These are phyloP conservation scores for Sialia sialis DNA, from an alignment of 2,113 vertebrate species.

Conservation along the genomic window DNA sequence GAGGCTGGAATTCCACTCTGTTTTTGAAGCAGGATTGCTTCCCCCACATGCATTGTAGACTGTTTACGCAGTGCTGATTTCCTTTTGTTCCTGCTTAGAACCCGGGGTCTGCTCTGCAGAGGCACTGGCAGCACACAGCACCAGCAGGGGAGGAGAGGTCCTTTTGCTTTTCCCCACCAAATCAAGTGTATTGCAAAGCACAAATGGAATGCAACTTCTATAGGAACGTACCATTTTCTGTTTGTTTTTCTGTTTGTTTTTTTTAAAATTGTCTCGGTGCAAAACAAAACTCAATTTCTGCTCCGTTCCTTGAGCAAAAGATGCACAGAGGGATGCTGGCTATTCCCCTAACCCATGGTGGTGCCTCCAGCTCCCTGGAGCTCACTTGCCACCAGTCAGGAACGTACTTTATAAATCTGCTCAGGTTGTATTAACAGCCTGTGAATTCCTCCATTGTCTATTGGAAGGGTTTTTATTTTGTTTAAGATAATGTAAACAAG, in stretches of 20 bases:
- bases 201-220: background rate
- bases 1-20: slow-evolving; percentile 40
- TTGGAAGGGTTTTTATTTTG: slow-evolving; percentile 21
- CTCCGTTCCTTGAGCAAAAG: background rate
- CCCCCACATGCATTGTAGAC: background rate
- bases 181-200: background rate
- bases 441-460: slow-evolving; percentile 29
- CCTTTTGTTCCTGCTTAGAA: slow-evolving; percentile 8
- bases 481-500: slow-evolving; percentile 62
- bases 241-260: fast-evolving
- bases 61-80: background rate
- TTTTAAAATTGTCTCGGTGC: background rate
- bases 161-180: background rate
- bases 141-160: background rate
- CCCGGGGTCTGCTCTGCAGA: background rate
- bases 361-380: background rate
- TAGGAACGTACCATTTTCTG: background rate
- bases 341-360: fast-evolving
- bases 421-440: slow-evolving; percentile 29
- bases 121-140: background rate
- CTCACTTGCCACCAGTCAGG: background rate
- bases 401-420: background rate
- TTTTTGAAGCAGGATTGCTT: background rate
- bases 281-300: background rate
- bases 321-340: background rate